phyloP scores from a whole-genome alignment of 1,140 invertebrate genomes.

The Cephus cinctus region DNA sequence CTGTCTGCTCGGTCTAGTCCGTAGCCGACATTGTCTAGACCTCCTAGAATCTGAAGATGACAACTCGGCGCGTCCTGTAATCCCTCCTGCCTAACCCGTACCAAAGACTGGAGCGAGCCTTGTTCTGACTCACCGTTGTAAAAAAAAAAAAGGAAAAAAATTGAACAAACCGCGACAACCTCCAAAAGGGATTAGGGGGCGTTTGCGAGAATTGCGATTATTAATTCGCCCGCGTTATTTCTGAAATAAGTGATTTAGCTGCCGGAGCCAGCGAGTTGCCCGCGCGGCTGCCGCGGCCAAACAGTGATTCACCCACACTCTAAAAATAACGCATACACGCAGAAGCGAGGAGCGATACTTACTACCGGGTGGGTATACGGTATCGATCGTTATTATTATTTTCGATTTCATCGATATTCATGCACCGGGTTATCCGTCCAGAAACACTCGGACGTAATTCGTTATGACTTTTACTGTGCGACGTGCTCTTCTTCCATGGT shows the following conservation, averaged over 20 bases:
- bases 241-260: constrained; percentile 52
- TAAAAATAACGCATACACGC: constrained; percentile 48
- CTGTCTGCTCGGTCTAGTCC: constrained; percentile 48
- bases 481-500: too few species aligned
- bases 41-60: too few species aligned
- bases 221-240: constrained; percentile 51
- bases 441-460: background rate
- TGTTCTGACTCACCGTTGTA: too few species aligned
- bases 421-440: background rate
- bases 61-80: background rate
- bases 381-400: background rate
- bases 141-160: background rate
- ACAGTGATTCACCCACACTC: constrained; percentile 53
- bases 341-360: constrained; percentile 23
- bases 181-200: background rate
- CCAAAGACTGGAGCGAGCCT: background rate
- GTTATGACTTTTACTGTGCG: too few species aligned
- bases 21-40: constrained; percentile 46
- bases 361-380: constrained; percentile 3
- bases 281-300: constrained; percentile 24
- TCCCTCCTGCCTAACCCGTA: background rate
- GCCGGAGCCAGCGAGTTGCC: constrained; percentile 16
- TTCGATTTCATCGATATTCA: too few species aligned
- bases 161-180: background rate
- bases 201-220: constrained; percentile 22